phyloP scores from a whole-genome alignment of 1,140 invertebrate genomes.

The Arctopsyche grandis region DNA sequence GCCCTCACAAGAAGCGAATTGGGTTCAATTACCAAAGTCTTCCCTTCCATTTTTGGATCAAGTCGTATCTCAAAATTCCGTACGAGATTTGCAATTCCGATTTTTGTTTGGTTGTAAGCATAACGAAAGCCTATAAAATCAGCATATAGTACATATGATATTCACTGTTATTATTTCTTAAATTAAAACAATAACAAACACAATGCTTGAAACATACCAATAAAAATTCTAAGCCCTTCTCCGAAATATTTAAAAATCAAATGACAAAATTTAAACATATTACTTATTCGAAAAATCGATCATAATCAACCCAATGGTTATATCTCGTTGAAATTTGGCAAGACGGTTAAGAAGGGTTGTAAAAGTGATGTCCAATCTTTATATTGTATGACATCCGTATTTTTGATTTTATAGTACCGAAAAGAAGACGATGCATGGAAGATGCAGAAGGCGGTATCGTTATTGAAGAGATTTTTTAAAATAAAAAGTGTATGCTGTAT shows the following conservation, averaged over 20 bases:
- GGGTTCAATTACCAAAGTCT: conserved; percentile 39
- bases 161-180: neutral
- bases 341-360: no score
- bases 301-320: no score
- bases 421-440: neutral
- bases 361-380: no score
- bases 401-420: neutral
- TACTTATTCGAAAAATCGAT: no score
- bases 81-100: conserved; percentile 36
- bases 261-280: no score
- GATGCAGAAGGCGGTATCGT: neutral
- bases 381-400: no score
- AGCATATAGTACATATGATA: no score
- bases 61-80: conserved; percentile 49
- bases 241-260: no score
- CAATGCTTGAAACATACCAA: conserved; percentile 53
- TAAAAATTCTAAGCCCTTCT: conserved; percentile 66
- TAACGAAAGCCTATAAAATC: conserved; percentile 47
- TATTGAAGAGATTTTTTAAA: no score
- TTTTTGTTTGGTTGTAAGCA: conserved; percentile 43
- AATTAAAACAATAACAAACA: no score
- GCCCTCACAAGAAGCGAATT: conserved; percentile 26
- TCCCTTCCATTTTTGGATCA: conserved; percentile 33
- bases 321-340: no score
- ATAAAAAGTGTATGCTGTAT: no score